phyloP scores from a whole-genome alignment of 2,113 vertebrate species.

The Alexandromys fortis region DNA sequence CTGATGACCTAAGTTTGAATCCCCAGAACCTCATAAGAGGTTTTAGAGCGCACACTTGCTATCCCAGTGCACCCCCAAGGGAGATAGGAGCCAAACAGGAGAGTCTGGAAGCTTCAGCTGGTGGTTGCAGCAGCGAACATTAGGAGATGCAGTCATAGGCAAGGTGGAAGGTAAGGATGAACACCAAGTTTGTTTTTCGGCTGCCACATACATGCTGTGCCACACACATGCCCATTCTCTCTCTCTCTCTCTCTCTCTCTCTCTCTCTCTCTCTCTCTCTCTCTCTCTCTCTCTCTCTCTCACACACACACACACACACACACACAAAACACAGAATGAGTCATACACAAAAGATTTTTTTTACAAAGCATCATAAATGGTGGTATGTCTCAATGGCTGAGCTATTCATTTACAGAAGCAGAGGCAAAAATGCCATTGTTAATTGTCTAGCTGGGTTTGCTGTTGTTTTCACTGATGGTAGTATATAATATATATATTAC shows the following conservation, averaged over 20 bases:
- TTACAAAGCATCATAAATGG: not conserved
- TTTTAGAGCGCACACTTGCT: not conserved
- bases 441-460: not conserved
- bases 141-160: not conserved
- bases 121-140: not conserved
- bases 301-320: not conserved
- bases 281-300: too few relatives aligned
- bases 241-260: too few relatives aligned
- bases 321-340: too few relatives aligned
- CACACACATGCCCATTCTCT: not conserved
- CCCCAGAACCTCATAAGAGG: not conserved
- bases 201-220: not conserved
- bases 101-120: not conserved
- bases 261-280: too few relatives aligned
- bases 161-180: not conserved
- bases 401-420: not conserved
- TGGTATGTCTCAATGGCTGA: not conserved
- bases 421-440: conserved; percentile 1
- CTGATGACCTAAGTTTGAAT: not conserved
- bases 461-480: not conserved
- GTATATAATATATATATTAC: not conserved
- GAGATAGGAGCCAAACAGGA: not conserved
- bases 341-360: not conserved
- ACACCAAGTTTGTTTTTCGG: not conserved
- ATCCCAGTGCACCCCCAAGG: not conserved